A percentile compares a stretch with the other conserved stretches of the same genome.
Conservation (phyloP, 2,888 invertebrate species). For the Acronicta aceris region DNA sequence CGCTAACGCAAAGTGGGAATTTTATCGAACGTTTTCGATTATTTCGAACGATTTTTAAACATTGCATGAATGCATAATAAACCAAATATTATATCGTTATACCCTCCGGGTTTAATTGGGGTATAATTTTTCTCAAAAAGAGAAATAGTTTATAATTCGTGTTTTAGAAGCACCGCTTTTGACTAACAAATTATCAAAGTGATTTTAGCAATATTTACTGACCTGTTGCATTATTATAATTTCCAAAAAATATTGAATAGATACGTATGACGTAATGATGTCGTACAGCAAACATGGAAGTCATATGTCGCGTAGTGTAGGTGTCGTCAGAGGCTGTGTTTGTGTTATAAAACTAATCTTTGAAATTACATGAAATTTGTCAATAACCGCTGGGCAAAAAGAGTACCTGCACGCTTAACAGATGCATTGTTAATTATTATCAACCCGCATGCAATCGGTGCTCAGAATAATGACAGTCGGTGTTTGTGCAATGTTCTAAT, state of each 20-base stretch:
- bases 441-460: background rate
- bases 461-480: too few species aligned
- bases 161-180: slow-evolving; percentile 7
- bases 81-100: slow-evolving; percentile 2
- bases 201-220: too few species aligned
- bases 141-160: slow-evolving; percentile 6
- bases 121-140: slow-evolving; percentile 12
- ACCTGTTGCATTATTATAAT: too few species aligned
- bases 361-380: background rate
- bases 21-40: slow-evolving; percentile 8
- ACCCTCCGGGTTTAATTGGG: slow-evolving; percentile 3
- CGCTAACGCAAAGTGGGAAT: slow-evolving; percentile 22
- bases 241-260: too few species aligned
- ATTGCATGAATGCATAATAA: slow-evolving; percentile 2
- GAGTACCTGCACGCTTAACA: background rate
- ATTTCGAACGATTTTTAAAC: slow-evolving; percentile 25
- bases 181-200: too few species aligned
- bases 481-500: slow-evolving; percentile 1
- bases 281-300: background rate
- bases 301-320: slow-evolving; percentile 6
- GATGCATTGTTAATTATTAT: background rate
- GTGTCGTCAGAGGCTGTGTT: slow-evolving; percentile 30
- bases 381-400: background rate
- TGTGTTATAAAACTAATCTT: slow-evolving; percentile 7
- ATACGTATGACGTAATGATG: too few species aligned